Evolutionary conservation across 2,113 vertebrate genomes (phyloP).

Genomic region (Boleophthalmus pectinirostris): DNA sequence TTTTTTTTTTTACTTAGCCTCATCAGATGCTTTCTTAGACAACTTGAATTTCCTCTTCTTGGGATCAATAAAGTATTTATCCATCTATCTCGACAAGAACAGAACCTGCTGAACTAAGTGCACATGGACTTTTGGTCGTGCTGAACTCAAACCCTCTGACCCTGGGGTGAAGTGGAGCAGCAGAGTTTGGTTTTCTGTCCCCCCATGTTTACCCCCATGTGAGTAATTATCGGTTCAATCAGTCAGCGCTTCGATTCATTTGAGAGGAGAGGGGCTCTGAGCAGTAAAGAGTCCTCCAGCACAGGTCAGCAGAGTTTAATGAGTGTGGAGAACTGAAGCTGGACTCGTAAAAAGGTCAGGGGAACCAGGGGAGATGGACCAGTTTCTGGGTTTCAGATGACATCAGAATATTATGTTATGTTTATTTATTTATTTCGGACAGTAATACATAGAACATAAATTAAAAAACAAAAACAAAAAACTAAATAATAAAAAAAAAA

Average conservation of each 20-base stretch:
- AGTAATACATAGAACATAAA: no score
- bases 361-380: slow-evolving; percentile 29
- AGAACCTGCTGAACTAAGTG: no score
- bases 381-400: no score
- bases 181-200: background rate
- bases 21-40: no score
- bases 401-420: no score
- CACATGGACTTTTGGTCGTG: background rate
- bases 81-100: no score
- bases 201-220: slow-evolving; percentile 1
- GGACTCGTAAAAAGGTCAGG: slow-evolving; percentile 9
- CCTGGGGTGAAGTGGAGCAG: background rate
- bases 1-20: no score
- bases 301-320: background rate
- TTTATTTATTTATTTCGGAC: no score
- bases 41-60: no score
- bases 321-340: background rate
- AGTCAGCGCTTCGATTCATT: slow-evolving; percentile 23
- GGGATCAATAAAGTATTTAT: no score
- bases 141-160: slow-evolving; percentile 3
- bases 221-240: slow-evolving; percentile 16
- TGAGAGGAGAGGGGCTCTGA: slow-evolving; percentile 12
- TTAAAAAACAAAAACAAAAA: no score
- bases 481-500: no score
- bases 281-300: background rate